These are phyloP conservation scores for Procavia capensis DNA, from an alignment of 2,113 vertebrate genomes.

Conservation along the genomic window DNA sequence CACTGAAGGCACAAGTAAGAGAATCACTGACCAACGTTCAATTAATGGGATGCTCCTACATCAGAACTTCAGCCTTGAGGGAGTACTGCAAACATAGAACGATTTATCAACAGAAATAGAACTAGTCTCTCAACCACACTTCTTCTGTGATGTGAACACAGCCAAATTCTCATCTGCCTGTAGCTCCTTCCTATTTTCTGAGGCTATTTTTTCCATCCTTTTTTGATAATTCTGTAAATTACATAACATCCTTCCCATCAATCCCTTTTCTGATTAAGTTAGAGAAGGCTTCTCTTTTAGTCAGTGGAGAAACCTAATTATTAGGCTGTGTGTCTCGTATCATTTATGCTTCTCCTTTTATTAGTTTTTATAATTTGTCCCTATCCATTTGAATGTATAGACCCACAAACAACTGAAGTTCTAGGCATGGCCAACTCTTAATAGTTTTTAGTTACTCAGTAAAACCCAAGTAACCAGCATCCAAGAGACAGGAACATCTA, in stretches of 20 bases:
- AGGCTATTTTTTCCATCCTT: background rate
- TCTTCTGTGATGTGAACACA: background rate
- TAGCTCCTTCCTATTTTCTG: background rate
- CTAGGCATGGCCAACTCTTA: background rate
- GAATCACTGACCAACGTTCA: background rate
- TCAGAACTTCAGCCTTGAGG: background rate
- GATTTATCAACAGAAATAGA: background rate
- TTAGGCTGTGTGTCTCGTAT: background rate
- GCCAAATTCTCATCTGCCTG: background rate
- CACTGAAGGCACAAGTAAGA: background rate
- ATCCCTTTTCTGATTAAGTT: background rate
- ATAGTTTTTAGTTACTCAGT: background rate
- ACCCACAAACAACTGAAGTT: background rate
- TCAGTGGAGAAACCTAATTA: background rate
- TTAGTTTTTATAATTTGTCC: background rate
- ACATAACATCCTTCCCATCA: background rate
- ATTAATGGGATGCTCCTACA: background rate
- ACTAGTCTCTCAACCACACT: background rate
- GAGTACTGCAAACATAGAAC: background rate
- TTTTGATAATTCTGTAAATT: slow-evolving; percentile 10
- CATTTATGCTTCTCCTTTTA: background rate
- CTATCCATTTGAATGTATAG: slow-evolving; percentile 37
- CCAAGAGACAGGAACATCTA: background rate
- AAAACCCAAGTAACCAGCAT: slow-evolving; percentile 6
- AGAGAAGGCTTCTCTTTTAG: background rate